Base-by-base conservation (phyloP, 2,113 vertebrate genomes). In the Sander vitreus region DNA sequence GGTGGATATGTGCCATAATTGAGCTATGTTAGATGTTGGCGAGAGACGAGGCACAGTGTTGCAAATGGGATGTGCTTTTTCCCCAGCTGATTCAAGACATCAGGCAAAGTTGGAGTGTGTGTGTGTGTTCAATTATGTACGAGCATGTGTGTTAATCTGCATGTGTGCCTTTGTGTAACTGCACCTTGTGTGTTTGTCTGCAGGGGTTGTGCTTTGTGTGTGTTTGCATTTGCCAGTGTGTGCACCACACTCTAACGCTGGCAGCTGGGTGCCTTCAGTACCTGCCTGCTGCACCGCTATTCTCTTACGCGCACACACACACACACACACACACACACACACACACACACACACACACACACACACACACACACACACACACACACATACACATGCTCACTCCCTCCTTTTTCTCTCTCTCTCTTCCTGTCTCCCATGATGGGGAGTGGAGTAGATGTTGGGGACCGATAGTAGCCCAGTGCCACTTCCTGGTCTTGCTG, bases 401-500 rank as follows among this genome's bases (percentile, higher is more conserved):
- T 5, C 64, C 23, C 67, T 8, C 66, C 23, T 64, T 66, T 65
- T 62, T 58, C 27, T 19, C 68, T 66, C 76, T 66, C 76, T 66
- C 85, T 85, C 90, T 89, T 91, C 86, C 89, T 92, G 86, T 87
- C 86, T 92, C 85, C 81, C 80, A 71, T 93, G 93, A 93, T 88
- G 86, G 92, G 93, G 92, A 93, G 89, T 90, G 86, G 86, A 91
- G 88, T 88, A 94, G 95, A 96, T 95, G 82, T 79, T 88, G 69
- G 84, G 86, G 88, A 74, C 79, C 47, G 95, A 96, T 95, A 94
- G 88, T 25, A 59, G 84, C 84, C 88, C 89, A 89, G 90, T 90
- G 92, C 91, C 92, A 94, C 95, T 95, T 96, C 95, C 94, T 95
- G 94, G 91, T 92, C 89, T 86, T 79, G 77, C 90, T 77, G 95